phyloP scores from a whole-genome alignment of 2,113 vertebrate species.

The Peromyscus polionotus region DNA sequence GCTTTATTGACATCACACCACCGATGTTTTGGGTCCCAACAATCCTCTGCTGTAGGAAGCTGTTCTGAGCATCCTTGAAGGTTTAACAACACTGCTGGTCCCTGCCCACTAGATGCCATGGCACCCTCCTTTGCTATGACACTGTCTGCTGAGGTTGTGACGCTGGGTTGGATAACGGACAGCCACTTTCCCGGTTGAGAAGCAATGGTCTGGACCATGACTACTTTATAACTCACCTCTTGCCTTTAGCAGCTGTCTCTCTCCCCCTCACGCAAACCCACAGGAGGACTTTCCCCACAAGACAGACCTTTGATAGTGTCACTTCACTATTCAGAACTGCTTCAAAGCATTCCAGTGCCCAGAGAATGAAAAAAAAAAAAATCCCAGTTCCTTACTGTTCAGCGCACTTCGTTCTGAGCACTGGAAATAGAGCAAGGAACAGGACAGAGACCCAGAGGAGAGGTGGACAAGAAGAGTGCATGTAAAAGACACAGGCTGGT shows the following conservation, averaged over 20 bases:
- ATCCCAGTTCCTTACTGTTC: not conserved
- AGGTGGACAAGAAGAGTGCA: not conserved
- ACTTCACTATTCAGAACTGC: not conserved
- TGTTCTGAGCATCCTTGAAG: not conserved
- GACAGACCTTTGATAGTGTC: not conserved
- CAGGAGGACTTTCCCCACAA: accelerated
- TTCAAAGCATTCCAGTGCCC: not conserved
- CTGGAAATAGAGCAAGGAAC: not conserved
- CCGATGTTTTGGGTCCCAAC: not conserved
- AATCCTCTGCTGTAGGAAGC: not conserved
- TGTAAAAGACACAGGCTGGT: not conserved
- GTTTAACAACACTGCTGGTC: not conserved
- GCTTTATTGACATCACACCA: not conserved
- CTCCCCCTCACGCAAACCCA: not conserved
- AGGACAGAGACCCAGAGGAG: not conserved
- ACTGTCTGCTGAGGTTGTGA: not conserved
- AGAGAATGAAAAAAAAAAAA: not conserved
- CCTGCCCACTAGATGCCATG: not conserved
- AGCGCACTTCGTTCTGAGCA: not conserved
- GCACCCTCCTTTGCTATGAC: not conserved
- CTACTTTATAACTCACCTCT: not conserved
- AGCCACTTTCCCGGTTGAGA: not conserved
- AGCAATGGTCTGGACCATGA: accelerated
- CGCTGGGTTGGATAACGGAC: accelerated
- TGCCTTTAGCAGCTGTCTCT: too few species aligned